Percentiles rank a stretch among this genome's conserved stretches.
Conservation (phyloP, 2,113 vertebrate species). For the Riparia riparia region DNA sequence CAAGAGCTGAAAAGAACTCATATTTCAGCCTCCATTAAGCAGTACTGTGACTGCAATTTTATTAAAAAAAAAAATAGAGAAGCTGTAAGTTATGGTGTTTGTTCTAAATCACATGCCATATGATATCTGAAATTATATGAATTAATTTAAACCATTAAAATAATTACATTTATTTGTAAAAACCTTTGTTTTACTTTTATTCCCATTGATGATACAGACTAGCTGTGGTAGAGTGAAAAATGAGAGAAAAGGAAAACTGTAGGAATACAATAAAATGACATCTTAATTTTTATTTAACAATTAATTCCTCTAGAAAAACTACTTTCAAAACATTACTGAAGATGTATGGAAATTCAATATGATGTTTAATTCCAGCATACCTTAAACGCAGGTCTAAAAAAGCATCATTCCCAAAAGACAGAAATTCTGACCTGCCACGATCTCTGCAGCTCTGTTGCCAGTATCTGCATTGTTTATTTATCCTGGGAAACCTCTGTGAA, state of each 20-base stretch:
- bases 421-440: neutral
- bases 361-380: neutral
- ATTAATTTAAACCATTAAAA: neutral
- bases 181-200: rapidly evolving
- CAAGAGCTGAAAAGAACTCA: neutral
- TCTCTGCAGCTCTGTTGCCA: neutral
- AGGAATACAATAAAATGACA: neutral
- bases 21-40: neutral
- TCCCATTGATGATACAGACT: neutral
- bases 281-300: neutral
- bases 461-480: neutral
- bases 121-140: neutral
- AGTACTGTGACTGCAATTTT: neutral
- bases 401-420: neutral
- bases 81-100: neutral
- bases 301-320: neutral
- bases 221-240: neutral
- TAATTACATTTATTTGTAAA: neutral
- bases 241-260: neutral
- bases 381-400: neutral
- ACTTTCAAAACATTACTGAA: neutral
- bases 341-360: neutral
- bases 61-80: neutral
- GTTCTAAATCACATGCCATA: neutral
- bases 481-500: neutral